Base-by-base conservation (phyloP, 2,797 vertebrate genomes). In the Argya squamiceps region DNA sequence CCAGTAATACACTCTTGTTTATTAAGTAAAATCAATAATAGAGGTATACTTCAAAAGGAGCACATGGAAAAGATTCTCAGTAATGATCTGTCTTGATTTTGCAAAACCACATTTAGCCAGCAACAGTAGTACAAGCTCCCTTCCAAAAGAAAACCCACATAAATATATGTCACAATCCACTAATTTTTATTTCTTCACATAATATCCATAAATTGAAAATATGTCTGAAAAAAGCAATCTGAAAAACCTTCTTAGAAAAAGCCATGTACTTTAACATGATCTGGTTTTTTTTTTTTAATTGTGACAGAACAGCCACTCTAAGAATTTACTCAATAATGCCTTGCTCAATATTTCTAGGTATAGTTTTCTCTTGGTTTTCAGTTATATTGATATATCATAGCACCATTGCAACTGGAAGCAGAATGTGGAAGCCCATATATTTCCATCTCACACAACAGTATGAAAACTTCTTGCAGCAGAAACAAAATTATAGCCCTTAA, bases 181-280 rank as follows among this genome's bases (percentile, higher is more conserved):
- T 36, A 7, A 83, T 44, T 65, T 91, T 76, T 15, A 2, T 27
- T 37, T 41, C 12, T 39, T 36, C 14, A 13, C 36, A 76, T 56
- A 2, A 3, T 65, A 52, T 4, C 5, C 9, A 39, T 30, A 43
- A 23, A 55, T 3, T 59, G 6, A 76, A 84, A 79, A 68, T 15
- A 75, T 1, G 16, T 12, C 6, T 60, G 23, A 36, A 60, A 60
- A 7, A 4, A 65, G 26, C 6, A 39, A 67, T 49, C 34, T 63
- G 41, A 62, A 37, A 77, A 83, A 34, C 2, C 14, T 47, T 69
- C 11, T 67, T 44, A 60, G 24, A 74, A 32, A 67, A 86, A 52
- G 6, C 1, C 12, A 18, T 1, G 3, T 23, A 53, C 8, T 67
- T 64, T 30, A 81, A 53, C 1, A 9, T 3, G 3, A 39, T 37